Evolutionary conservation across 2,888 invertebrate species (phyloP).

Genomic region (Macrophya alboannulata): DNA sequence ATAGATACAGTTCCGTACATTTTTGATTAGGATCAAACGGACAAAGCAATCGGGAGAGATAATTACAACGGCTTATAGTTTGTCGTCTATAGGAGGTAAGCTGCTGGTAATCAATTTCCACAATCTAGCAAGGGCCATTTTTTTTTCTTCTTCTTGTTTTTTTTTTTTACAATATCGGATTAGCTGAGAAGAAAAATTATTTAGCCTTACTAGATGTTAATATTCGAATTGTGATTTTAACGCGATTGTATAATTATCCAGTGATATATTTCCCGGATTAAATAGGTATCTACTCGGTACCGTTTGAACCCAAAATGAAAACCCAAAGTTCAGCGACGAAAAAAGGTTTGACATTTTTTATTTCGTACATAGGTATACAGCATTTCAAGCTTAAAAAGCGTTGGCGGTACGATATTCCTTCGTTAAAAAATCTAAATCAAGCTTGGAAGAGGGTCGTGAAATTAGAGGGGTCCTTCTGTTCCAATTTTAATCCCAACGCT

Average conservation of each 20-base stretch:
- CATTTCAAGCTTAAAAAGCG: background rate
- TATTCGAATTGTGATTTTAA: background rate
- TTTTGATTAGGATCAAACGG: background rate
- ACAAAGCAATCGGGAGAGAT: background rate
- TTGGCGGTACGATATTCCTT: background rate
- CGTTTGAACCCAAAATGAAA: background rate
- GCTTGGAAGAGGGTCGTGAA: background rate
- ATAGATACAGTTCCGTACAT: background rate
- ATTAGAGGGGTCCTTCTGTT: background rate
- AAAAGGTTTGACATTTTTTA: background rate
- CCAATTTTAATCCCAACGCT: background rate
- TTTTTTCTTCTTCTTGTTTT: background rate
- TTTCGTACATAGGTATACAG: background rate
- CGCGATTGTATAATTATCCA: background rate
- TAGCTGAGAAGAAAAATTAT: background rate
- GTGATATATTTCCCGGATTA: background rate
- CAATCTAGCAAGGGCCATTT: background rate
- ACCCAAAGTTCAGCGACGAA: background rate
- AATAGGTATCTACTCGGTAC: background rate
- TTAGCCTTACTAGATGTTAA: background rate
- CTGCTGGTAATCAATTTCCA: background rate
- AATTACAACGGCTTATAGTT: background rate
- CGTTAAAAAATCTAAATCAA: conserved; percentile 13
- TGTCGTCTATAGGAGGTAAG: background rate
- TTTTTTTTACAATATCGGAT: background rate